phyloP scores from a whole-genome alignment of 1,140 invertebrate species.

The Leptinotarsa defecta region DNA sequence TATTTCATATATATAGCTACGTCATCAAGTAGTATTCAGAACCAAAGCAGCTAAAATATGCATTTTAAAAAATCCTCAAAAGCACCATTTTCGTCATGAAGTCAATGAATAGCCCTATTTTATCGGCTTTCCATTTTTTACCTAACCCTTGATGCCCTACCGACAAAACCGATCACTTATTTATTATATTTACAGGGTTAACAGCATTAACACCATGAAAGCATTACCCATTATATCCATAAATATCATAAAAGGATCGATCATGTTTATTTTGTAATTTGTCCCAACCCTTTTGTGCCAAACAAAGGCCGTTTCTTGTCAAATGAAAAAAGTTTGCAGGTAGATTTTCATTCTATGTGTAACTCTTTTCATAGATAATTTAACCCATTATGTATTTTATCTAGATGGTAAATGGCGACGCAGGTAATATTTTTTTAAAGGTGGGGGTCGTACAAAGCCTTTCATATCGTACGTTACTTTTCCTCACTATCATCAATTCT shows the following conservation, averaged over 20 bases:
- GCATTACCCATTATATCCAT: slow-evolving; percentile 25
- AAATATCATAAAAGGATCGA: slow-evolving; percentile 26
- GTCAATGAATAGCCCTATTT: too few relatives aligned
- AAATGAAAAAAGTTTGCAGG: slow-evolving; percentile 23
- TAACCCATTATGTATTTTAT: slow-evolving; percentile 23
- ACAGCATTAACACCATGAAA: slow-evolving; percentile 29
- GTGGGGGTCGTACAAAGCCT: background rate
- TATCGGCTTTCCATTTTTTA: background rate
- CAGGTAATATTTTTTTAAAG: background rate
- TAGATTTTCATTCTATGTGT: slow-evolving; percentile 12
- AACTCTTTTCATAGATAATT: slow-evolving; percentile 28
- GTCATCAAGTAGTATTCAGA: too few relatives aligned
- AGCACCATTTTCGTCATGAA: too few relatives aligned
- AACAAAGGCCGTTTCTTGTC: slow-evolving; percentile 11
- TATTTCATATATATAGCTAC: too few relatives aligned
- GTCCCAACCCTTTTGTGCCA: slow-evolving; percentile 25
- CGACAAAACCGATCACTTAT: slow-evolving; percentile 4
- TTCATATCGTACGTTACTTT: background rate
- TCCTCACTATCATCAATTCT: background rate
- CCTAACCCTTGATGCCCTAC: background rate
- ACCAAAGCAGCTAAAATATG: too few relatives aligned
- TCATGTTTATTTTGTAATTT: slow-evolving; percentile 30
- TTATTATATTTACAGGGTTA: slow-evolving; percentile 20
- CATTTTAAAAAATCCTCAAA: too few relatives aligned
- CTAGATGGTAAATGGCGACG: background rate